These are phyloP conservation scores for Scaptomyza montana DNA, from an alignment of 1,140 invertebrate genomes.

Conservation along the genomic window DNA sequence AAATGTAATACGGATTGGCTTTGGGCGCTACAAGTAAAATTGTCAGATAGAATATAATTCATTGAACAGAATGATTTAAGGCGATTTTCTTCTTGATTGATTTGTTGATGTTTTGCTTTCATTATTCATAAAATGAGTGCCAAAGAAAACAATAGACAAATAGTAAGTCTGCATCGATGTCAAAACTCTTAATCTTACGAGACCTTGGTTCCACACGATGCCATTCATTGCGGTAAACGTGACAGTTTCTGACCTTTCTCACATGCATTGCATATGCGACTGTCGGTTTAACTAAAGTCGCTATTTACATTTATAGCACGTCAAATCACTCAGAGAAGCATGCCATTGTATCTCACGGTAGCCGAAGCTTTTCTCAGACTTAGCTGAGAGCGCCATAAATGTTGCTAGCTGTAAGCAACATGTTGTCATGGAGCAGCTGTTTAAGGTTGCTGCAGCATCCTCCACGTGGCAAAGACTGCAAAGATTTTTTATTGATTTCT, in stretches of 20 bases:
- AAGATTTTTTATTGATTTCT: constrained; percentile 31
- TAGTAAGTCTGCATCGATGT: not conserved
- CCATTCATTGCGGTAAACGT: not conserved
- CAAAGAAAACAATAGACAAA: too few relatives aligned
- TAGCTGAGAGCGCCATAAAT: constrained; percentile 33
- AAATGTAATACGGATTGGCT: not conserved
- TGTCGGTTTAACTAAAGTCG: not conserved
- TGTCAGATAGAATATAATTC: too few relatives aligned
- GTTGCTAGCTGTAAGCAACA: constrained; percentile 10
- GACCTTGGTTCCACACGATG: constrained; percentile 5
- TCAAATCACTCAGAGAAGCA: constrained; percentile 1
- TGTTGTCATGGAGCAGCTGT: constrained; percentile 14
- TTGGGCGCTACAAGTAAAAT: too few relatives aligned
- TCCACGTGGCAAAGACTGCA: constrained; percentile 1
- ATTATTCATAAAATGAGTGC: too few relatives aligned
- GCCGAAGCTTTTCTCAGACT: constrained; percentile 23
- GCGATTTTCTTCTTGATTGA: too few relatives aligned
- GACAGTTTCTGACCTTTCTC: constrained; percentile 17
- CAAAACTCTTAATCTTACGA: not conserved
- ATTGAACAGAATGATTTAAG: too few relatives aligned
- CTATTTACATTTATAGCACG: constrained; percentile 7
- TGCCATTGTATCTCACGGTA: not conserved
- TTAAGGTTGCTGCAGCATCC: constrained; percentile 26
- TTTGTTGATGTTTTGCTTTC: too few relatives aligned
- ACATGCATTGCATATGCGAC: not conserved